Evolutionary conservation across 1,140 invertebrate genomes (phyloP).

Genomic region (Panulirus ornatus): DNA sequence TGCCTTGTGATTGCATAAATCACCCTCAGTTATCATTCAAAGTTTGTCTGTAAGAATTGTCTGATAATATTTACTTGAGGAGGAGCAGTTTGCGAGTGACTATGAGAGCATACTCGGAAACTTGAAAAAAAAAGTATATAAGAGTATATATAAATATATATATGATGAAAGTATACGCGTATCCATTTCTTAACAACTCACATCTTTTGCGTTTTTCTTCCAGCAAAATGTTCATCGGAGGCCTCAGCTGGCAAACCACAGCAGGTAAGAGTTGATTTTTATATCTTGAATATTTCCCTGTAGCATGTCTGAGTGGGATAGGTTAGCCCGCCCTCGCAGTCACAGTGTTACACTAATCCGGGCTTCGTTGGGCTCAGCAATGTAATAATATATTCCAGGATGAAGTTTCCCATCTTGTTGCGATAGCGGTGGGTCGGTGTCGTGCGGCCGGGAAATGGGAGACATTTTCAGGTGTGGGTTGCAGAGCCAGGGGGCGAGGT

Average conservation of each 20-base stretch:
- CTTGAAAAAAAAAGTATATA: constrained; percentile 4
- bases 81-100: not conserved
- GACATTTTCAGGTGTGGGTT: too few relatives aligned
- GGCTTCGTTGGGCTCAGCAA: too few relatives aligned
- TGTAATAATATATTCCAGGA: too few relatives aligned
- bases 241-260: constrained; percentile 99
- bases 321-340: too few relatives aligned
- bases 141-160: not conserved
- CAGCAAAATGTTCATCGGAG: constrained; percentile 99
- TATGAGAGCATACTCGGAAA: not conserved
- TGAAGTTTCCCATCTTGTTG: too few relatives aligned
- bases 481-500: too few relatives aligned
- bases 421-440: too few relatives aligned
- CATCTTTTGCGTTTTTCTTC: constrained; percentile 82
- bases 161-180: constrained; percentile 24
- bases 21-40: not conserved
- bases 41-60: not conserved
- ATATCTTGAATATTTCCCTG: too few relatives aligned
- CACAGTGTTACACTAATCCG: too few relatives aligned
- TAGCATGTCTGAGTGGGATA: too few relatives aligned
- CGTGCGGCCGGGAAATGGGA: too few relatives aligned
- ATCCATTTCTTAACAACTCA: not conserved
- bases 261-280: constrained; percentile 87
- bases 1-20: not conserved
- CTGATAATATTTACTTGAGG: not conserved